Evolutionary conservation across 2,113 vertebrate genomes (phyloP), one percentile per base, ranked within the genome.

Genomic region (Megaceryle torquata): DNA sequence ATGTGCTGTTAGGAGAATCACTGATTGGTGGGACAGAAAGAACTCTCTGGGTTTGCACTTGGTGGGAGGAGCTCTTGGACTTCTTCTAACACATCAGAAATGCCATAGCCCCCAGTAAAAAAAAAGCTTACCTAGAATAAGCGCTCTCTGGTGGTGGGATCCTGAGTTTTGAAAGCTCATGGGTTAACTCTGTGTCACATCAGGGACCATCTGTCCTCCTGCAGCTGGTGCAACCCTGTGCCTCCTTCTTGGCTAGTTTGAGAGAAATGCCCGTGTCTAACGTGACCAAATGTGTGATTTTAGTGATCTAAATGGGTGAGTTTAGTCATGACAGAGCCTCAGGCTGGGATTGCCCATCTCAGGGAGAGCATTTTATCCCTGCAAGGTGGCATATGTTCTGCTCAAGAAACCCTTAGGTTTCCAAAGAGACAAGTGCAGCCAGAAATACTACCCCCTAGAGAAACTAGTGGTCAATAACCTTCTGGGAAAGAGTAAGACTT

Each of bases 21-120:
- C 19, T 1, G 5, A 7, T 10, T 0, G 0, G 37, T 68, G 31
- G 43, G 29, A 50, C 44, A 76, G 41, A 59, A 72, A 70, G 41
- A 9, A 4, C 26, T 51, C 17, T 25, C 64, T 15, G 68, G 5
- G 2, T 53, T 48, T 89, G 69, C 3, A 1, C 57, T 75, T 53
- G 46, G 33, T 60, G 86, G 50, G 26, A 74, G 39, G 54, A 24
- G 89, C 29, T 75, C 69, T 61, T n/a, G n/a, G 41, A 48, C 25
- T 64, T 76, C 53, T 86, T 26, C 54, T 76, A 93, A 12, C 13
- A 16, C 41, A 46, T 6, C 59, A 72, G 41, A 80, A 68, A 37
- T 60, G 59, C 61, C 75, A 20, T 10, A 54, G 19, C 8, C 19
- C n/a, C 28, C 15, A 25, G 25, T 10, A 68, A 16, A 64, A 37